These are phyloP conservation scores for Myiothlypis coronata DNA, from an alignment of 2,797 vertebrate species.

Conservation along the genomic window DNA sequence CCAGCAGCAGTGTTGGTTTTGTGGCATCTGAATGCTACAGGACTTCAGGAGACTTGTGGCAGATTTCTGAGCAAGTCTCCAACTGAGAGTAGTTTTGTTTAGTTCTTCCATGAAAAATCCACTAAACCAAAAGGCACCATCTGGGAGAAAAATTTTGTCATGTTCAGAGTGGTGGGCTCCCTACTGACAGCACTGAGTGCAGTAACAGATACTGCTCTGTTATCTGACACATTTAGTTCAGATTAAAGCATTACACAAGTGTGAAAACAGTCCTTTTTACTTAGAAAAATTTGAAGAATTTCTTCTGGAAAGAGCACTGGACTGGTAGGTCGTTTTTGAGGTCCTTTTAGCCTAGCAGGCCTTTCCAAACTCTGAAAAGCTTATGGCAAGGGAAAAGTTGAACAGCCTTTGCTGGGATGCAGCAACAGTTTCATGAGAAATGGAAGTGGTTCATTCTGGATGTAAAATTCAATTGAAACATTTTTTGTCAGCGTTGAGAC, in stretches of 20 bases:
- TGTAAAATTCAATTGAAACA: slow-evolving; percentile 25
- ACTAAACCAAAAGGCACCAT: background rate
- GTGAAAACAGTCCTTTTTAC: background rate
- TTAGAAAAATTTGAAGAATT: background rate
- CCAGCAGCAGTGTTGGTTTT: background rate
- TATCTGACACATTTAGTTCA: background rate
- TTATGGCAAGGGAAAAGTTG: background rate
- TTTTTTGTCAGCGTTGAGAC: slow-evolving; percentile 43
- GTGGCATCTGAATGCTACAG: background rate
- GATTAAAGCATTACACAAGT: background rate
- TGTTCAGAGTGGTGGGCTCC: background rate
- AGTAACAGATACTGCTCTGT: background rate
- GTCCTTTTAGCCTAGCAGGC: background rate
- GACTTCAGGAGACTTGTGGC: background rate
- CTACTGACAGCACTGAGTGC: background rate
- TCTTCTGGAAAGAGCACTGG: background rate
- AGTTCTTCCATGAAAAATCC: background rate
- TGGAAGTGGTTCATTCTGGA: background rate
- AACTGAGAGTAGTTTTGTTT: background rate
- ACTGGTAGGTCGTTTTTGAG: background rate
- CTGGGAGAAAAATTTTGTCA: background rate
- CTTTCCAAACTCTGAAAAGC: background rate
- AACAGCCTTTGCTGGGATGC: background rate
- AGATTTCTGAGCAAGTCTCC: background rate
- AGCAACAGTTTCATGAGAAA: background rate